phyloP scores from a whole-genome alignment of 2,113 vertebrate species.

The Tonatia bakeri region DNA sequence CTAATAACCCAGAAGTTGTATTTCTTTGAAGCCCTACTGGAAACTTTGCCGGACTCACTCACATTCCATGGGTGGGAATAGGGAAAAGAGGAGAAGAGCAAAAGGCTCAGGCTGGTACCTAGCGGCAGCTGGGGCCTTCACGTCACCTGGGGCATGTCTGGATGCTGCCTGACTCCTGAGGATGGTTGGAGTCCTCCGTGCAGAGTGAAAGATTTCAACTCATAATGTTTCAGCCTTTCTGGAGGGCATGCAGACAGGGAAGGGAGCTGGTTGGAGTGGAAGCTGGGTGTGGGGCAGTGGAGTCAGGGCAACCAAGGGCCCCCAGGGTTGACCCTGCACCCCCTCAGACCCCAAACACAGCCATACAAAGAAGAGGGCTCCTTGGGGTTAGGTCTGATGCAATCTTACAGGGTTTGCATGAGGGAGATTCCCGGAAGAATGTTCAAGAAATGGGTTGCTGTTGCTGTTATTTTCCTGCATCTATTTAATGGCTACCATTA shows the following conservation, averaged over 20 bases:
- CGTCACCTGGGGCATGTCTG: not conserved
- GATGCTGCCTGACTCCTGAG: not conserved
- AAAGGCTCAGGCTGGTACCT: not conserved
- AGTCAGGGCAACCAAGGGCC: not conserved
- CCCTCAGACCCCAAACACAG: not conserved
- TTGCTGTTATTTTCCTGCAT: not conserved
- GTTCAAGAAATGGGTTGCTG: not conserved
- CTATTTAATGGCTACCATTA: not conserved
- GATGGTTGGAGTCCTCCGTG: not conserved
- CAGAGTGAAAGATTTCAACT: not conserved
- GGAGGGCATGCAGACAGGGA: not conserved
- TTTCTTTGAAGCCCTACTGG: not conserved
- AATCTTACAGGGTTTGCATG: not conserved
- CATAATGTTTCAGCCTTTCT: not conserved
- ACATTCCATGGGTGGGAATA: not conserved
- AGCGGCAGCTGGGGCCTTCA: not conserved
- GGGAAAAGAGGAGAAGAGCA: not conserved
- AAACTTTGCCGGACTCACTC: not conserved
- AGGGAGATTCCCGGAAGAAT: not conserved
- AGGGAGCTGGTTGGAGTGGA: not conserved
- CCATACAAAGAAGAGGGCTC: not conserved
- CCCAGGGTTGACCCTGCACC: fast-evolving
- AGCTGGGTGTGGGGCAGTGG: fast-evolving
- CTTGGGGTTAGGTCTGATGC: not conserved
- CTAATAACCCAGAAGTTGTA: not conserved